These are phyloP conservation scores for Aphyosemion australe DNA, from an alignment of 2,113 vertebrate species.

Conservation along the genomic window DNA sequence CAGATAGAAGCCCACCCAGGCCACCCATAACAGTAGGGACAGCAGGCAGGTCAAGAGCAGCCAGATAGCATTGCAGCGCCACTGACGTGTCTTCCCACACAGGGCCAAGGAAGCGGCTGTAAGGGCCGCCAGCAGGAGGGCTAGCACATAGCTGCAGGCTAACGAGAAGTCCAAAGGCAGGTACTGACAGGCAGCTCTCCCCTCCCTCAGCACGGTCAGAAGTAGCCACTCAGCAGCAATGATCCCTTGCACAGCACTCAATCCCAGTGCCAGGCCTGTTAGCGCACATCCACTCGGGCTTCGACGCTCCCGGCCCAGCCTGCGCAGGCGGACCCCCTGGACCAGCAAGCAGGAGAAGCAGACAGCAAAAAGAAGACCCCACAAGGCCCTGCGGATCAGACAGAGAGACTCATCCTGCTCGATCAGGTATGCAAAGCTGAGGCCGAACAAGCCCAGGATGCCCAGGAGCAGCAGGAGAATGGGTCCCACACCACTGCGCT, in stretches of 20 bases:
- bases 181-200: conserved; percentile 87
- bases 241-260: conserved; percentile 92
- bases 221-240: conserved; percentile 93
- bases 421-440: conserved; percentile 94
- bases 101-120: conserved; percentile 85
- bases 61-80: conserved; percentile 90
- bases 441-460: conserved; percentile 88
- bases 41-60: conserved; percentile 87
- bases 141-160: conserved; percentile 90
- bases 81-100: conserved; percentile 90
- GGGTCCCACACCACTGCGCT: conserved; percentile 87
- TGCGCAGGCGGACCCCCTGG: conserved; percentile 88
- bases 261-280: conserved; percentile 82
- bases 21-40: conserved; percentile 90
- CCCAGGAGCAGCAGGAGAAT: conserved; percentile 91
- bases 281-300: conserved; percentile 89
- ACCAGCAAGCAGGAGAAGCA: conserved; percentile 94
- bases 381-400: conserved; percentile 86
- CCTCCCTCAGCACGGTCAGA: conserved; percentile 88
- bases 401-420: conserved; percentile 89
- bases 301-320: conserved; percentile 86
- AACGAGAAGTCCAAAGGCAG: conserved; percentile 91
- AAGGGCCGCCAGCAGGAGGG: conserved; percentile 83
- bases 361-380: conserved; percentile 91
- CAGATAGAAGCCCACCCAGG: conserved; percentile 95